phyloP scores from a whole-genome alignment of 2,797 vertebrate species.

The Sciurus carolinensis region DNA sequence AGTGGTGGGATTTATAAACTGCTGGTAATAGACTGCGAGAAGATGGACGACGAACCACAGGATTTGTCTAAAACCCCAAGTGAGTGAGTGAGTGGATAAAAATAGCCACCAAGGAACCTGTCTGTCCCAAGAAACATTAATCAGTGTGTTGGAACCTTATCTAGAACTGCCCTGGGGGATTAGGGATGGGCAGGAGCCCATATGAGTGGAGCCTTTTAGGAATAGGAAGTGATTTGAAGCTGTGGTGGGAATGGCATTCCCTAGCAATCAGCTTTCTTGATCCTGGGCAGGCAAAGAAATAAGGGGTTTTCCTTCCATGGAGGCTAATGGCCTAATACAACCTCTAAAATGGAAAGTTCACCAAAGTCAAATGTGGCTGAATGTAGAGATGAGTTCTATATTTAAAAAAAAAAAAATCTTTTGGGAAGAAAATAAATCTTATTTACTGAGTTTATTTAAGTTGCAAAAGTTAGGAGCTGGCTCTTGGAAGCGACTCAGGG shows the following conservation, averaged over 20 bases:
- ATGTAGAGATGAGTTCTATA: not conserved
- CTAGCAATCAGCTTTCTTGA: not conserved
- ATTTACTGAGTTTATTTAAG: not conserved
- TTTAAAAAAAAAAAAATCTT: slow-evolving; percentile 3
- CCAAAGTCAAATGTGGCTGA: not conserved
- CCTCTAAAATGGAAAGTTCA: not conserved
- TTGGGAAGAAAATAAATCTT: slow-evolving; percentile 17
- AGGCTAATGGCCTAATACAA: not conserved
- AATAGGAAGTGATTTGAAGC: not conserved
- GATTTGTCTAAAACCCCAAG: slow-evolving; percentile 71
- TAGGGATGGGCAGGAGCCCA: not conserved
- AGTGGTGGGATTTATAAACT: slow-evolving; percentile 53
- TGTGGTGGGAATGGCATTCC: not conserved
- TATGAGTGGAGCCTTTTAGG: not conserved
- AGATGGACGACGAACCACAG: not conserved
- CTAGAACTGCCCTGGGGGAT: not conserved
- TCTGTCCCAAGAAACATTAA: slow-evolving; percentile 55
- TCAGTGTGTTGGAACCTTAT: slow-evolving; percentile 31
- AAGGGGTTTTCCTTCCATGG: not conserved
- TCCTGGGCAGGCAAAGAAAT: not conserved
- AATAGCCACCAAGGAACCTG: slow-evolving; percentile 42
- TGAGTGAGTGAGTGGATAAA: slow-evolving; percentile 64
- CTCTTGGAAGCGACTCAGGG: not conserved
- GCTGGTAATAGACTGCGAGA: not conserved
- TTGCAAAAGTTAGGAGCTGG: not conserved